Evolutionary conservation across 2,797 vertebrate species (phyloP).

Genomic region (Galago senegalensis): DNA sequence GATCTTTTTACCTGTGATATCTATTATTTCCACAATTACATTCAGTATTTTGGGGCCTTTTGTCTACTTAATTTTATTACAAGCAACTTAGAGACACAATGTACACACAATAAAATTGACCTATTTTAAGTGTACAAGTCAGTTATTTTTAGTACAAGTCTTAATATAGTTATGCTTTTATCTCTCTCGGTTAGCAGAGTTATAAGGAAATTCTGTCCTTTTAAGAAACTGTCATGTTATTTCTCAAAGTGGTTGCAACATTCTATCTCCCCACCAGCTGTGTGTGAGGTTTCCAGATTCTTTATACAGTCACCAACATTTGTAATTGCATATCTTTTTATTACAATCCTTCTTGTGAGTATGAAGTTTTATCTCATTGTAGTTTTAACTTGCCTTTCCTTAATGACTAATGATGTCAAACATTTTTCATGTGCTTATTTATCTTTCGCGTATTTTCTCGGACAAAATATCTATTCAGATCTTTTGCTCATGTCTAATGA

Average conservation of each 20-base stretch:
- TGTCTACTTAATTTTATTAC: not conserved
- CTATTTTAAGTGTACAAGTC: not conserved
- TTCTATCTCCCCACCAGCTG: not conserved
- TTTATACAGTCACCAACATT: not conserved
- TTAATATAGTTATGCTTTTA: not conserved
- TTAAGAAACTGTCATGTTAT: constrained; percentile 32
- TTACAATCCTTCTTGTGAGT: not conserved
- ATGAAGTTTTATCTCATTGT: not conserved
- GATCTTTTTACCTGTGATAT: not conserved
- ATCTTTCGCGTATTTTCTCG: not conserved
- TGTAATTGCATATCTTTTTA: not conserved
- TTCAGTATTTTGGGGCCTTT: not conserved
- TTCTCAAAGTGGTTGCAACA: not conserved
- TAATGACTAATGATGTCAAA: not conserved
- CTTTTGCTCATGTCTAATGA: not conserved
- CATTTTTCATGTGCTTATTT: not conserved
- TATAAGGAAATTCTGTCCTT: not conserved
- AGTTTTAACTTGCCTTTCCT: not conserved
- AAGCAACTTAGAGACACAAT: not conserved
- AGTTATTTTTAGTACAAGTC: not conserved
- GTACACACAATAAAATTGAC: not conserved
- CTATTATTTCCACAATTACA: not conserved
- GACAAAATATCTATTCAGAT: not conserved
- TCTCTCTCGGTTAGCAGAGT: not conserved
- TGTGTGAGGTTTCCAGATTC: not conserved